Conservation (phyloP, 53 echinoderm and acorn worm species). For the Henricia sp. region DNA sequence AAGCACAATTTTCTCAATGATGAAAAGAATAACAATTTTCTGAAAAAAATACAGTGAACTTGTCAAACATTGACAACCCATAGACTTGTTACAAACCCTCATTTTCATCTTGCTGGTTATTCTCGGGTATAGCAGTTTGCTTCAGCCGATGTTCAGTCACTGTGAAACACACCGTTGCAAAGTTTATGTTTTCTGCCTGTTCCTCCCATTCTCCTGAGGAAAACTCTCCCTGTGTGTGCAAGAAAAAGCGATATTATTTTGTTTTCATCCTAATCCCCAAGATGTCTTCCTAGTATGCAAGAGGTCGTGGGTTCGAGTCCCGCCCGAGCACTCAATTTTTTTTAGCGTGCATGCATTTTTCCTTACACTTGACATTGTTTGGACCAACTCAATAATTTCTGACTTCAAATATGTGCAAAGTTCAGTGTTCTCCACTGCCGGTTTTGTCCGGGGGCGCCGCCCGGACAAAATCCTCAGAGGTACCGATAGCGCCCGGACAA, state of each 20-base stretch:
- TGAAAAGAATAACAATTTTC: neutral
- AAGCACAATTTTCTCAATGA: too few species aligned
- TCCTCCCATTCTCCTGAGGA: conserved; percentile 89
- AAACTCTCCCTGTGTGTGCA: conserved; percentile 71
- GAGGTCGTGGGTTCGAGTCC: too few species aligned
- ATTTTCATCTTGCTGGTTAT: conserved; percentile 55
- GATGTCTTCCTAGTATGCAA: too few species aligned
- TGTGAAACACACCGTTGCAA: conserved; percentile 87
- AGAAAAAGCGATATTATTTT: neutral
- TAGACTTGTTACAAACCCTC: conserved; percentile 26
- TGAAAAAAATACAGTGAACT: neutral
- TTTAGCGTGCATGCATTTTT: neutral
- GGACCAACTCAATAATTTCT: too few species aligned
- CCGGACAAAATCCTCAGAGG: too few species aligned
- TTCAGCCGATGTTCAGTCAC: conserved; percentile 82
- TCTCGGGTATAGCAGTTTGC: conserved; percentile 38
- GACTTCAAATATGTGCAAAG: neutral
- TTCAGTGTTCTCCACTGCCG: too few species aligned
- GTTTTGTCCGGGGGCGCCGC: too few species aligned
- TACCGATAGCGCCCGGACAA: too few species aligned
- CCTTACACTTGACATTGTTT: neutral
- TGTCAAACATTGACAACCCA: neutral
- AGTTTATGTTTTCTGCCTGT: conserved; percentile 76
- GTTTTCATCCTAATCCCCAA: too few species aligned
- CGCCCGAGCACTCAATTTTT: too few species aligned